phyloP scores from a whole-genome alignment of 2,113 vertebrate genomes.

The Pteronura brasiliensis region DNA sequence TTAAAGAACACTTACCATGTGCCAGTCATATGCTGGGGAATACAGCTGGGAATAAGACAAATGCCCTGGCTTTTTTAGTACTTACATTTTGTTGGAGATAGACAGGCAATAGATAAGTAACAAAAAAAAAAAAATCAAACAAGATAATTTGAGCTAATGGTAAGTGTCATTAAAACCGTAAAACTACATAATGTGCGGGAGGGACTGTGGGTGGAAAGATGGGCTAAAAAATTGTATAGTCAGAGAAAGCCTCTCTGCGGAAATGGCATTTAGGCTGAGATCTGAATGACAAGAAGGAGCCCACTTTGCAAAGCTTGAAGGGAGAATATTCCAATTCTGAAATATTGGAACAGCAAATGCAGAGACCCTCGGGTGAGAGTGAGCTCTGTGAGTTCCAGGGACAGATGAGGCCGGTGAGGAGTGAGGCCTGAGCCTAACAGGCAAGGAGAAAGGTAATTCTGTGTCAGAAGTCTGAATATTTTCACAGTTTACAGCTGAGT shows the following conservation, averaged over 20 bases:
- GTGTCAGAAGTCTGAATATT: background rate
- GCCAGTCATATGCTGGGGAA: background rate
- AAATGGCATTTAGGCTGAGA: background rate
- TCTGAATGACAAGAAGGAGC: background rate
- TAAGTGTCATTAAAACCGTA: slow-evolving; percentile 2
- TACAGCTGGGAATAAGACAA: background rate
- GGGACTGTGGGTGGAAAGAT: background rate
- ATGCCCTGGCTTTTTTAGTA: background rate
- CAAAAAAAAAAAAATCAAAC: background rate
- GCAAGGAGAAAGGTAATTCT: background rate
- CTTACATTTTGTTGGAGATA: background rate
- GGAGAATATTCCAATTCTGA: background rate
- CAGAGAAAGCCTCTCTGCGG: slow-evolving; percentile 21
- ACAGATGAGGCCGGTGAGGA: background rate
- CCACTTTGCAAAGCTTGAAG: background rate
- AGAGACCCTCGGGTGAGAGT: background rate
- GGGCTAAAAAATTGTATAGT: background rate
- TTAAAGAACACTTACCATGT: background rate
- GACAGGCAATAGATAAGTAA: background rate
- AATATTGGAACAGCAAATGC: background rate
- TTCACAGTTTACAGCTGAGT: background rate
- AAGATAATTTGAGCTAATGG: slow-evolving; percentile 26
- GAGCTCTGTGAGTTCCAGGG: background rate
- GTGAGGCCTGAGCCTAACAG: background rate
- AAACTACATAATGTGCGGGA: background rate